Evolutionary conservation across 1,140 invertebrate species (phyloP), one percentile per base, ranked within the genome.

Genomic region (Brachionus manjavacas): DNA sequence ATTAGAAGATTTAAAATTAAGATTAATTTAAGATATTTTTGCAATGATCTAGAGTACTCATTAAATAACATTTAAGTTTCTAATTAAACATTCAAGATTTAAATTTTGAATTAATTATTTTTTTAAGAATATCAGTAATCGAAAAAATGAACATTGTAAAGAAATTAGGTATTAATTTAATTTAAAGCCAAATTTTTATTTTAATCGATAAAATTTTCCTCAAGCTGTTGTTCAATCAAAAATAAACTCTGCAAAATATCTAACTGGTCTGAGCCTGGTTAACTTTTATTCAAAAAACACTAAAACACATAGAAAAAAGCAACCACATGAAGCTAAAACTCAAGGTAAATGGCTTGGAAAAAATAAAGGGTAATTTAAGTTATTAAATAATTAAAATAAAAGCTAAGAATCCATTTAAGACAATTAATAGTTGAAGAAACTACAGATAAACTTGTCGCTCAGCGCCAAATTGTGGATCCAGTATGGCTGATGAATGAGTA

Each of bases 401-500:
- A 39, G n/a, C 9, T 41, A 72, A 41, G 2, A 35, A 41, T 70
- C 3, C 9, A 31, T 9, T 41, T 12, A 20, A 81, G 79, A 23
- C 28, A 64, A 25, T 16, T 35, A 2, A 43, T 81, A 43, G 79
- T 43, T 14, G 81, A 83, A 31, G 81, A 52, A 49, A 39, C 20
- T 16, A 35, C 20, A 28, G 81, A 83, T 72, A 68, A 83, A 39
- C n/a, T 31, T 28, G 3, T 83, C 0, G 31, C 81, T 16, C 20
- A 83, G n/a, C 28, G 64, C n/a, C 28, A 83, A 83, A 28, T 68
- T 4, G 60, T 83, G n/a, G 81, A 83, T 72, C 28, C 46, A n/a
- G 81, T 83, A 16, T 83, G 81, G 81, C 41, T 83, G 31, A 68
- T 68, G 60, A 70, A 83, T 25, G 81, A 83, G 43, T 83, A 83